A percentile compares a stretch with the other conserved stretches of the same genome.
These are phyloP conservation scores for Podarcis cretensis DNA, from an alignment of 2,113 vertebrate genomes.

Conservation along the genomic window DNA sequence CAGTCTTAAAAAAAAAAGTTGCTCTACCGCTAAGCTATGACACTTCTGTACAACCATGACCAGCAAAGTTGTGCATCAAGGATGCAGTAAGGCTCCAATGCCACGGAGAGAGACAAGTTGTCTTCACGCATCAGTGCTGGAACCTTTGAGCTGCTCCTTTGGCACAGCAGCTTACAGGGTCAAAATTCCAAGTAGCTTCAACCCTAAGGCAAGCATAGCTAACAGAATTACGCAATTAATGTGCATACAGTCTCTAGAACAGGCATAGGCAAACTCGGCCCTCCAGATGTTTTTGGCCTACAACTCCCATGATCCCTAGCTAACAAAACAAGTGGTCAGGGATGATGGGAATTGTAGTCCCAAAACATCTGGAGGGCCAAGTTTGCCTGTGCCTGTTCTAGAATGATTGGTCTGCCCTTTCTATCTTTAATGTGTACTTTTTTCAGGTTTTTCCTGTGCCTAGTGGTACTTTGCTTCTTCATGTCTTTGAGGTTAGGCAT, in stretches of 20 bases:
- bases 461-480: conserved; percentile 30
- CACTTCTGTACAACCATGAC: neutral
- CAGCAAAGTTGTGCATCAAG: neutral
- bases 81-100: neutral
- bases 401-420: neutral
- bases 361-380: no score
- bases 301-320: no score
- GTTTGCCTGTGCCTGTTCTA: neutral
- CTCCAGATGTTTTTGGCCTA: no score
- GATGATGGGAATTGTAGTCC: no score
- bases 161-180: neutral
- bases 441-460: conserved; percentile 9
- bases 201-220: conserved; percentile 7
- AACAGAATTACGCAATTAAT: conserved; percentile 17
- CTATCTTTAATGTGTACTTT: conserved; percentile 18
- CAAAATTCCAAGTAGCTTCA: neutral
- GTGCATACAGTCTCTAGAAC: neutral
- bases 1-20: no score
- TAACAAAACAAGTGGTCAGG: no score
- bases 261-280: neutral
- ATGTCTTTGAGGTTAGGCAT: conserved; percentile 20
- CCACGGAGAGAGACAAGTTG: neutral
- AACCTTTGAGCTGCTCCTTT: neutral
- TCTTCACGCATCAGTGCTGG: neutral
- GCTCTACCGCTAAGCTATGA: no score